phyloP scores from a whole-genome alignment of 1,140 invertebrate genomes.

The Drosophila suzukii region DNA sequence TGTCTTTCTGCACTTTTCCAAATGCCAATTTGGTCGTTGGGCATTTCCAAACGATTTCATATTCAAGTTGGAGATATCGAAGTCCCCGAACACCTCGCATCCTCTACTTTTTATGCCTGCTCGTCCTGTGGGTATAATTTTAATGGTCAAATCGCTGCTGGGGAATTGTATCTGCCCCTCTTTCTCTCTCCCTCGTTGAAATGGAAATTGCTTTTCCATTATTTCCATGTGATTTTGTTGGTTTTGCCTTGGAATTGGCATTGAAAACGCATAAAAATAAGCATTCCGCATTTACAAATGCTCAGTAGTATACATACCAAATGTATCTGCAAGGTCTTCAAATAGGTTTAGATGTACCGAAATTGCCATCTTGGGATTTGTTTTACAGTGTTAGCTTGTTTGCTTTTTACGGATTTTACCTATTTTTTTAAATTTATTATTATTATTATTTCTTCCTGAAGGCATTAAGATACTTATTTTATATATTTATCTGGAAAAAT shows the following conservation, averaged over 20 bases:
- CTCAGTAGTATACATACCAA: constrained; percentile 23
- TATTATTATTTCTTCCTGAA: too few species aligned
- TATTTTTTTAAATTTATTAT: too few species aligned
- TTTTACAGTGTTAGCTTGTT: not conserved
- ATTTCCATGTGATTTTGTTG: constrained; percentile 44
- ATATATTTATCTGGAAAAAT: too few species aligned
- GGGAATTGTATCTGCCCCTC: constrained; percentile 54
- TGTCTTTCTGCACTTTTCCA: constrained; percentile 58
- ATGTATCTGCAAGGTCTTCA: constrained; percentile 3
- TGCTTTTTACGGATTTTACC: not conserved
- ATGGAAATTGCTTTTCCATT: constrained; percentile 77
- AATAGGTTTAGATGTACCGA: constrained; percentile 13
- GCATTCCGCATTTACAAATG: constrained; percentile 78
- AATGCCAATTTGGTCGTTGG: constrained; percentile 46
- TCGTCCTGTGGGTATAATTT: constrained; percentile 83
- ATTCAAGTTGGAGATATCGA: constrained; percentile 64
- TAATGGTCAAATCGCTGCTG: constrained; percentile 80
- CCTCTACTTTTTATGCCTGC: constrained; percentile 60
- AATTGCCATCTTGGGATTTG: constrained; percentile 37
- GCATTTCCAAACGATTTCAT: constrained; percentile 74
- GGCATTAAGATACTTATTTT: too few species aligned
- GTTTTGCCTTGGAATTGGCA: constrained; percentile 40
- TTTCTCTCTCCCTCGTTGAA: constrained; percentile 17
- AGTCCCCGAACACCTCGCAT: constrained; percentile 5
- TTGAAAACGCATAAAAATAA: constrained; percentile 79